Percentiles rank a stretch among this genome's conserved stretches.
phyloP scores from a whole-genome alignment of 2,113 vertebrate genomes.

The Hippocampus comes region DNA sequence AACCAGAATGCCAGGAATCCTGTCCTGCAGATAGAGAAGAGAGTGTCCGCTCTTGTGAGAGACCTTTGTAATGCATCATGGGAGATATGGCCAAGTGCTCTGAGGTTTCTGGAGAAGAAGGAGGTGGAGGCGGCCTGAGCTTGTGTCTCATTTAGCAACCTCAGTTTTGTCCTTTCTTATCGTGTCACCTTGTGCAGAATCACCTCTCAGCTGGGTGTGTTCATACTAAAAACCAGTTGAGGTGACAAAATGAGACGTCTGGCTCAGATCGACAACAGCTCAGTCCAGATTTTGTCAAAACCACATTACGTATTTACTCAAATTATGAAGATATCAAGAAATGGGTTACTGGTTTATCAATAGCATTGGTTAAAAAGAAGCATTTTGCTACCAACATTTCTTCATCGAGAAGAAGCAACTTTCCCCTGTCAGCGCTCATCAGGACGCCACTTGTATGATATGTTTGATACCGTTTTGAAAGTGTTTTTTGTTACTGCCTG shows the following conservation, averaged over 20 bases:
- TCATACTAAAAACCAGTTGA: constrained; percentile 22
- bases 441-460: too few relatives aligned
- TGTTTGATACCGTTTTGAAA: too few relatives aligned
- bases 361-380: too few relatives aligned
- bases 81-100: constrained; percentile 33
- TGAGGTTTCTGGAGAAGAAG: constrained; percentile 29
- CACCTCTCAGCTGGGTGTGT: neutral
- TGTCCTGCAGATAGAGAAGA: constrained; percentile 36
- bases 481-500: too few relatives aligned
- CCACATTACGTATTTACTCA: too few relatives aligned
- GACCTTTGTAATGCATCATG: constrained; percentile 36
- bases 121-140: neutral
- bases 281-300: neutral
- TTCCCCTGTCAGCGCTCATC: too few relatives aligned
- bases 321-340: too few relatives aligned
- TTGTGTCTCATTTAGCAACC: constrained; percentile 16
- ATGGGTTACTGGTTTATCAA: too few relatives aligned
- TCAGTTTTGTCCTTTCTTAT: constrained; percentile 32
- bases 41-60: constrained; percentile 14
- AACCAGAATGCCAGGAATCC: constrained; percentile 35
- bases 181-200: constrained; percentile 17
- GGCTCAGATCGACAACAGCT: neutral
- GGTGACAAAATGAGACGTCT: constrained; percentile 13
- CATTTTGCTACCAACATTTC: too few relatives aligned
- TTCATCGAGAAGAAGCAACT: too few relatives aligned